Evolutionary conservation across 2,113 vertebrate species (phyloP), one percentile per base, ranked within the genome.

Genomic region (Anhinga rufa): DNA sequence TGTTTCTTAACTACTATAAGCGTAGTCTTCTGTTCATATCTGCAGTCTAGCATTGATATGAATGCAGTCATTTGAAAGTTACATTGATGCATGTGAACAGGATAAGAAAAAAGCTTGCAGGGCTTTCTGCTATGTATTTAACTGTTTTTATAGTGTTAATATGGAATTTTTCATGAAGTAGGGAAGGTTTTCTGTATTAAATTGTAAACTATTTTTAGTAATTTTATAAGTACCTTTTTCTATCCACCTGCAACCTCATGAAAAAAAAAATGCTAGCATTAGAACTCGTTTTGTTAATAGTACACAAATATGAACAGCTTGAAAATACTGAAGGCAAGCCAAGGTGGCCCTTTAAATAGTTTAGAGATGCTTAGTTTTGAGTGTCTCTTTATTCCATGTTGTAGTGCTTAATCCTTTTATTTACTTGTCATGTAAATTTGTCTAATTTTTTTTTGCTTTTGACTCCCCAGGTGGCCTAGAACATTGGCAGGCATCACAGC

Each of bases 401-500:
- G 46, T 82, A 66, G 17, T 68, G 44, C n/a, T 95, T 65, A 64
- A 57, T 87, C 91, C 77, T 93, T 94, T 93, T 96, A 93, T 96
- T 95, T 93, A 49, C 75, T 80, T 80, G 75, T 87, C 57, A n/a
- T 62, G 77, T 95, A 68, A 91, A 81, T 94, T 94, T 94, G 55
- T 92, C 83, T 92, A 2, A 86, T 57, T 90, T 91, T 25, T 61
- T 3, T 57, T 65, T 71, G 21, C 64, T 82, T 97, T 74, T 65
- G 3, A 81, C 93, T 96, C 93, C 71, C 38, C 95, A 99, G 99
- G 97, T 99, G 99, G 99, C 99, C 99, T 26, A 98, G 99, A 60
- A 99, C 99, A 3, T 90, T 99, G 97, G 99, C 99, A 7, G 99
- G 99, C 95, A 99, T 99, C 89, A 99, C 98, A 21, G 98, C 99